These are phyloP conservation scores for Cremastinae sp. DNA, from an alignment of 2,888 invertebrate species.

Conservation along the genomic window DNA sequence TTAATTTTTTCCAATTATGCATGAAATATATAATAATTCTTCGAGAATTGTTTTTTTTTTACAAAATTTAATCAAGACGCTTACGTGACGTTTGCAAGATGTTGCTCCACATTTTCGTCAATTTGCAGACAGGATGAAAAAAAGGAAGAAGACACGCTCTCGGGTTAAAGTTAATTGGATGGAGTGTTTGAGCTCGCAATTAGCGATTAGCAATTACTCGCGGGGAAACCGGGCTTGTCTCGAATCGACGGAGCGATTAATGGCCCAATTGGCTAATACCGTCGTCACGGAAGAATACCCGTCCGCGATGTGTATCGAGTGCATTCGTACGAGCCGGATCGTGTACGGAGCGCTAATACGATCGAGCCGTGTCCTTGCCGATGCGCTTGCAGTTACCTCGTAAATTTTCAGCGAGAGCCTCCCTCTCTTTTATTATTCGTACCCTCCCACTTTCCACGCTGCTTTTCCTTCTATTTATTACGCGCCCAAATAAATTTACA, in stretches of 20 bases:
- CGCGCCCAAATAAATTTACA: neutral
- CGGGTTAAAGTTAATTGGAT: conserved; percentile 74
- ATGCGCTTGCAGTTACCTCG: conserved; percentile 45
- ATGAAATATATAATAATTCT: too few relatives aligned
- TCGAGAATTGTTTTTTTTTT: too few relatives aligned
- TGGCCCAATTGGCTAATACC: conserved; percentile 79
- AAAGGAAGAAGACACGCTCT: conserved; percentile 9
- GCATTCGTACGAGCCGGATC: neutral
- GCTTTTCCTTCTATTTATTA: neutral
- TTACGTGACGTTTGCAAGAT: too few relatives aligned
- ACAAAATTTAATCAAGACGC: too few relatives aligned
- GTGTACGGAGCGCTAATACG: conserved; percentile 9
- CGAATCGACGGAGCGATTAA: conserved; percentile 79
- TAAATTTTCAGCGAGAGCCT: conserved; percentile 46
- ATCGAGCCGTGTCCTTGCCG: conserved; percentile 29
- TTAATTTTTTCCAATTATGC: too few relatives aligned
- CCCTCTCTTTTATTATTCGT: conserved; percentile 52
- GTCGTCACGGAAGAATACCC: conserved; percentile 77
- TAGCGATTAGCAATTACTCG: conserved; percentile 79
- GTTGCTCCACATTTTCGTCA: too few relatives aligned
- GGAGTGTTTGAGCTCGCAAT: conserved; percentile 78
- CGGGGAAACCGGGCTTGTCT: conserved; percentile 71
- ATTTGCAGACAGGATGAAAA: neutral
- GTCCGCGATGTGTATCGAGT: conserved; percentile 28
- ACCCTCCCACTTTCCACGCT: conserved; percentile 47